Base-by-base conservation (phyloP, 2,113 vertebrate genomes). In the Gasterosteus aculeatus region DNA sequence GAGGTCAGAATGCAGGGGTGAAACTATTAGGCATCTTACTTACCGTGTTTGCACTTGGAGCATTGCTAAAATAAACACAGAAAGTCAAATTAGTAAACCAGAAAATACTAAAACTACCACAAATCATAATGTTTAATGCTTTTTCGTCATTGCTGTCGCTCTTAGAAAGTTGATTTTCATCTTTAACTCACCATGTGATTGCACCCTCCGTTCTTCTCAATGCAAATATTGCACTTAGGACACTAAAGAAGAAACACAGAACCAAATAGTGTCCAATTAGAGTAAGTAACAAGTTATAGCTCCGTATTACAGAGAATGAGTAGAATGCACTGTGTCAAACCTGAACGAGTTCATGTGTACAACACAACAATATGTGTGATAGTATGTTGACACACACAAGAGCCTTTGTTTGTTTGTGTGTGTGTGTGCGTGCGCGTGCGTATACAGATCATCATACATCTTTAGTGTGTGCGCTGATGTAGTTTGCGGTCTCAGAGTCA, bases 181-280 rank as follows among this genome's bases (percentile, higher is more conserved):
- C 42, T 72, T 26, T 84, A 78, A 94, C 97, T 97, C 91, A 99
- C 98, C 98, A 99, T 99, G 95, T 99, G 98, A 94, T 99, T 99
- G 92, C 98, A 99, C 87, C 98, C 98, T 93, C 98, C 98, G 0
- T 99, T 99, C 94, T 99, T 99, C 94, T 99, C 98, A 93, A 99
- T 99, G 95, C 98, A 99, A 94, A 99, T 99, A 98, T 99, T 99
- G 95, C 98, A 99, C 96, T 98, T 99, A 67, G 98, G 98, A 96
- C 98, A 99, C 98, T 99, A 87, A 71, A 87, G n/a, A n/a, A 49
- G 49, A 49, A 35, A 15, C 0, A 44, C 4, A 19, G 18, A 51
- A 2, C 35, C 29, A 51, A 49, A 51, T 8, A 46, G 29, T 6
- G 29, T 47, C 14, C 19, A n/a, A 11, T 44, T 12, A 10, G 38